Evolutionary conservation across 2,113 vertebrate species (phyloP), one percentile per base, ranked within the genome.

Genomic region (Rana temporaria): DNA sequence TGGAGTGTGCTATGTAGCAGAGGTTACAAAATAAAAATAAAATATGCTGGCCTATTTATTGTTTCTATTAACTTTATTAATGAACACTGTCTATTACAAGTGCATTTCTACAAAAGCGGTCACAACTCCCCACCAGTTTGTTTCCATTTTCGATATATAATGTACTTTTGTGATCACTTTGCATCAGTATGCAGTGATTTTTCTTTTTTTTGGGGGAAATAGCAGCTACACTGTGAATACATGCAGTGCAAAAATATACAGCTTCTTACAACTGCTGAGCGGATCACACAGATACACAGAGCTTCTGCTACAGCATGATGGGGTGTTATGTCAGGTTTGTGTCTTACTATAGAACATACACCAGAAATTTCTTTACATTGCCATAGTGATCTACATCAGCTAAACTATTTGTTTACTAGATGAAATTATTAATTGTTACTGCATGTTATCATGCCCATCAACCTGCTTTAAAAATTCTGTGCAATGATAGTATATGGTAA

Each of bases 181-280:
- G 48, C 22, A 55, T 72, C 24, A 19, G 42, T 71, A 38, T 26
- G 20, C 17, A 71, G 22, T 30, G 30, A 30, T 56, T 7, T 53
- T 72, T 24, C 26, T 72, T 70, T n/a, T n/a, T n/a, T n/a, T n/a
- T n/a, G n/a, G n/a, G 68, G 48, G 52, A 56, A 72, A 32, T 55
- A 73, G 26, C 53, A 53, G 18, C 30, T 56, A 14, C 32, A 32
- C 57, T 53, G 17, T n/a, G 52, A 32, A 57, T 57, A 7, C 52
- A 74, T 74, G 56, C 71, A 74, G 55, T 74, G 71, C 34, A 3
- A 74, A 38, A 73, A 74, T 59, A 38, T 57, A 42, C 70, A 73
- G 53, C 32, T 48, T 7, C 19, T 19, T 62, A 8, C 20, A 20
- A 20, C 8, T 22, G 6, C 12, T 22, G 24, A 24, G 9, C 22